phyloP scores from a whole-genome alignment of 2,113 vertebrate genomes.

The Salvelinus alpinus region DNA sequence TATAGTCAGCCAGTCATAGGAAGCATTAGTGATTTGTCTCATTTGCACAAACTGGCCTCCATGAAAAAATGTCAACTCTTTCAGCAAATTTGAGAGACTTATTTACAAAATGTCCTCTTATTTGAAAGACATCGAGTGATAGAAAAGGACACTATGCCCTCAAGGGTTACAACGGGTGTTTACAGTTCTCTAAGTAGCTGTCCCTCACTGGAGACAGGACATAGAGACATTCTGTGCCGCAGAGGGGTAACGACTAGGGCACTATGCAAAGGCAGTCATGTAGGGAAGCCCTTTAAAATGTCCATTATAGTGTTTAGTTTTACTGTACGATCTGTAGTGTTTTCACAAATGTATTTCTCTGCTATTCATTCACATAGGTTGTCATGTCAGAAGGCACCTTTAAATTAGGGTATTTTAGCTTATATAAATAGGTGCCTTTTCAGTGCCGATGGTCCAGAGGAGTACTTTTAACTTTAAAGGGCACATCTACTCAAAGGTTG shows the following conservation, averaged over 20 bases:
- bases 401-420: neutral
- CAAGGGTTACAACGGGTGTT: neutral
- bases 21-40: constrained; percentile 38
- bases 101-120: neutral
- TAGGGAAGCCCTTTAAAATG: constrained; percentile 35
- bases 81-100: neutral
- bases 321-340: neutral
- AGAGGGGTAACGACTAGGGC: constrained; percentile 24
- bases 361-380: neutral
- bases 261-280: constrained; percentile 51
- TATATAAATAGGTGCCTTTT: neutral
- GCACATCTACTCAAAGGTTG: constrained; percentile 18
- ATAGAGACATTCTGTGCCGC: neutral
- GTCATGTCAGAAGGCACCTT: neutral
- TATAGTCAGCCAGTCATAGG: neutral
- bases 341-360: neutral
- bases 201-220: neutral
- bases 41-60: neutral
- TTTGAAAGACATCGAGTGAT: neutral
- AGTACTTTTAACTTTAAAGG: constrained; percentile 1
- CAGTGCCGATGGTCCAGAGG: neutral
- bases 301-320: neutral
- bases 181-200: constrained; percentile 37
- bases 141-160: neutral
- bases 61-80: neutral